These are phyloP conservation scores for Phytoseiulus persimilis DNA, from an alignment of 2,888 invertebrate species.

Conservation along the genomic window DNA sequence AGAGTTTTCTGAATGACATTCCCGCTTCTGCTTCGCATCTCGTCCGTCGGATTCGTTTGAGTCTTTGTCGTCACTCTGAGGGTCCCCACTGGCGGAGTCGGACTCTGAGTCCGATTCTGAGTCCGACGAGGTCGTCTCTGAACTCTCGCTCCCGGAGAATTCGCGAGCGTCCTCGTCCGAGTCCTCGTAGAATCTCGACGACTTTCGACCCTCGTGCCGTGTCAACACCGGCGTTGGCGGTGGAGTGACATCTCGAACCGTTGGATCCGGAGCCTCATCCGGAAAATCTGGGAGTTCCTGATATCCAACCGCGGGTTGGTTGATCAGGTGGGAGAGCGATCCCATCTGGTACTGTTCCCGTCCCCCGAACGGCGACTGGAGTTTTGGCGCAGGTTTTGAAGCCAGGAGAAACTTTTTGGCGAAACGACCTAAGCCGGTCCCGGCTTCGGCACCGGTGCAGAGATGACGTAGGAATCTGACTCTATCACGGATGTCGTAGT, in stretches of 20 bases:
- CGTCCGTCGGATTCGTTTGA: not conserved
- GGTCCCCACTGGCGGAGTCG: not conserved
- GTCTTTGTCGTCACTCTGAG: not conserved
- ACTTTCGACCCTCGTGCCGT: conserved; percentile 44
- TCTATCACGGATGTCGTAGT: conserved; percentile 93
- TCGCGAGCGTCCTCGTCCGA: conserved; percentile 36
- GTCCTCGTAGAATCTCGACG: conserved; percentile 42
- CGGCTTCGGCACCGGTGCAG: conserved; percentile 60
- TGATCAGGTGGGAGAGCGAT: conserved; percentile 86
- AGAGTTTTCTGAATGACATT: not conserved
- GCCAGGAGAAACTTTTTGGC: conserved; percentile 78
- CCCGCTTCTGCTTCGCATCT: not conserved
- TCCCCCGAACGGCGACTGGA: conserved; percentile 64
- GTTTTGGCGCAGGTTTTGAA: conserved; percentile 82
- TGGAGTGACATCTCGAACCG: conserved; percentile 64
- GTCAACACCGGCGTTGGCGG: conserved; percentile 49
- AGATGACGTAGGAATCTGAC: conserved; percentile 78
- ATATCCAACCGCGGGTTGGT: conserved; percentile 75
- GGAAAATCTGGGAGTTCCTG: conserved; percentile 79
- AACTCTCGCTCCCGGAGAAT: conserved; percentile 15
- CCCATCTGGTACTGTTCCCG: conserved; percentile 83
- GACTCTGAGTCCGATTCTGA: not conserved
- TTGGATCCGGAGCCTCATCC: conserved; percentile 62
- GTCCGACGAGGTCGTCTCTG: not conserved
- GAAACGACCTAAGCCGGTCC: conserved; percentile 57